Evolutionary conservation across 2,113 vertebrate genomes (phyloP).

Genomic region (Phalacrocorax carbo): DNA sequence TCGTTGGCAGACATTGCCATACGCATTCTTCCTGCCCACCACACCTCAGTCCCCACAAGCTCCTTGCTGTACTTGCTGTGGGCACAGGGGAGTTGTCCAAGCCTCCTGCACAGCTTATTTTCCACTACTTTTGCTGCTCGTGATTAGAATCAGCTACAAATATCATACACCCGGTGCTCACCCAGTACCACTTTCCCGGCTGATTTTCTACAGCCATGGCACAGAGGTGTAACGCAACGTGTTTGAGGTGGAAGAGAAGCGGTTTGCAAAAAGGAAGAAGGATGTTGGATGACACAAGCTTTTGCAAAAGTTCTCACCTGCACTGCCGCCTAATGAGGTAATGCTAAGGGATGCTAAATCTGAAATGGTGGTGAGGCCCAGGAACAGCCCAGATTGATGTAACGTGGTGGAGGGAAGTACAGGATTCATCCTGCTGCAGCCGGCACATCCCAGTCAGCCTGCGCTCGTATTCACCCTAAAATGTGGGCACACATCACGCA

Average conservation of each 20-base stretch:
- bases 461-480: not conserved
- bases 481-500: rapidly evolving
- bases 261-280: not conserved
- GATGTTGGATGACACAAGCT: not conserved
- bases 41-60: not conserved
- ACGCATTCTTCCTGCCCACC: not conserved
- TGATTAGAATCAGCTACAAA: not conserved
- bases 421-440: not conserved
- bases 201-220: not conserved
- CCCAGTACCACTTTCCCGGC: not conserved
- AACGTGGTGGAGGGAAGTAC: not conserved
- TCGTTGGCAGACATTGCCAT: not conserved
- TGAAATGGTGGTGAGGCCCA: not conserved
- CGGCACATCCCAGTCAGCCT: not conserved
- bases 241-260: not conserved
- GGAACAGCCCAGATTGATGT: not conserved
- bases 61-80: not conserved
- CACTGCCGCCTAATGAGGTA: not conserved
- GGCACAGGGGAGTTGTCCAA: no score
- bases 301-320: not conserved
- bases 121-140: not conserved
- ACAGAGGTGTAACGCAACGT: not conserved
- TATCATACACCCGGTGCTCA: not conserved
- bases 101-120: not conserved
- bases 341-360: not conserved